Evolutionary conservation across 2,888 invertebrate genomes (phyloP), one percentile per base, ranked within the genome.

Genomic region (Napeogenes sylphis): DNA sequence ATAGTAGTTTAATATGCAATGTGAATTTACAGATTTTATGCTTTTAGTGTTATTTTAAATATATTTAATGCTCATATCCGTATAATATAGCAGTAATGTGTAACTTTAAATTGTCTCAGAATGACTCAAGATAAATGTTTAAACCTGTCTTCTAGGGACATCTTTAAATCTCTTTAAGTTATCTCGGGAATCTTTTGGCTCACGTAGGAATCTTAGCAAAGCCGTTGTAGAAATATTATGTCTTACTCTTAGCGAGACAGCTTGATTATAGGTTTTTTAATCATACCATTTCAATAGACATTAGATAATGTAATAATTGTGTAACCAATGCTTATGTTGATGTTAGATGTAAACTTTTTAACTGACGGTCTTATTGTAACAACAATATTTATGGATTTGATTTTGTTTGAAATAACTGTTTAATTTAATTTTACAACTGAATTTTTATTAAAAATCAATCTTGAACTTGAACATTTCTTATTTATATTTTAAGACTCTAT

Each of bases 161-260:
- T 62, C 55, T 59, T 59, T 65, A 65, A 62, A 59, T 65, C 65
- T 46, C 59, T 32, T 45, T 45, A 42, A 62, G 62, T 30, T 56
- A 59, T 65, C 62, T 59, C 42, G 56, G 58, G 21, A 62, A 65
- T 55, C 42, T 56, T 21, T 56, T 13, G 56, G 38, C 47, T 62
- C 47, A 55, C 59, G 38, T 21, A 33, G 62, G 62, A 65, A 62
- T 65, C 56, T 42, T 46, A 45, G 46, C 47, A 38, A 35, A 56
- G 21, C 5, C 45, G 46, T 58, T 54, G 46, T 45, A 46, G 59
- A 56, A 62, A 65, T 54, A 62, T 42, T 53, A 62, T 21, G 30
- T 56, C 56, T 56, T 55, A 10, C 35, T 42, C 55, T 46, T 35
- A 62, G 46, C 51, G 21, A 30, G 51, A 51, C 51, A 51, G 21